These are phyloP conservation scores for Indri indri DNA, from an alignment of 2,113 vertebrate genomes.

Conservation along the genomic window DNA sequence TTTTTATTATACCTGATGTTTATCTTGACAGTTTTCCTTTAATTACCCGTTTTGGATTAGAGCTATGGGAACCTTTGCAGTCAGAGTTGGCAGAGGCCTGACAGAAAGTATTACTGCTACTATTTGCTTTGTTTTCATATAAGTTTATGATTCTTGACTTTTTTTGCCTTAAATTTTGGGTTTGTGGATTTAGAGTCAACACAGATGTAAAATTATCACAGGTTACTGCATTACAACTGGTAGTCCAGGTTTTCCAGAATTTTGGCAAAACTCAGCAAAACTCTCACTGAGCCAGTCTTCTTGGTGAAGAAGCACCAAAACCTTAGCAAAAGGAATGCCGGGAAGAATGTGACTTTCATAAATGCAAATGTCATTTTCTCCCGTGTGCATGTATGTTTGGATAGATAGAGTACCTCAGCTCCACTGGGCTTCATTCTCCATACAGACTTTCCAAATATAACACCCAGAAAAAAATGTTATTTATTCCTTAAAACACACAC, in stretches of 20 bases:
- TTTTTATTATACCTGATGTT: neutral
- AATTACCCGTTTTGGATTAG: conserved; percentile 26
- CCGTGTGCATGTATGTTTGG: fast-evolving
- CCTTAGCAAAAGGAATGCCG: neutral
- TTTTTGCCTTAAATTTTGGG: neutral
- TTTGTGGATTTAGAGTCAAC: neutral
- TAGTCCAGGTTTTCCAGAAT: neutral
- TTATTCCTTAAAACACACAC: neutral
- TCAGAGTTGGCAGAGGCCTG: neutral
- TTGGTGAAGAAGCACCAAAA: neutral
- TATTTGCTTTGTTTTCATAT: neutral
- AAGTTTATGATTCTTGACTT: neutral
- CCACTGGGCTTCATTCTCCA: neutral
- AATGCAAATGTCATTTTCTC: neutral
- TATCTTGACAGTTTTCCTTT: conserved; percentile 47
- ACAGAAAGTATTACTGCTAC: neutral
- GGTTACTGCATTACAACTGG: neutral
- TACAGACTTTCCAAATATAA: neutral
- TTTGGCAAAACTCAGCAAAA: neutral
- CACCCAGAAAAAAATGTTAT: neutral
- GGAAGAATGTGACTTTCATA: neutral
- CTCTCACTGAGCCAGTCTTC: neutral
- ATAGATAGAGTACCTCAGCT: fast-evolving
- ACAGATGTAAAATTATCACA: neutral
- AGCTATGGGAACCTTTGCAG: neutral